Conservation (phyloP, 2,888 invertebrate species). For the Ophion slaviceki region DNA sequence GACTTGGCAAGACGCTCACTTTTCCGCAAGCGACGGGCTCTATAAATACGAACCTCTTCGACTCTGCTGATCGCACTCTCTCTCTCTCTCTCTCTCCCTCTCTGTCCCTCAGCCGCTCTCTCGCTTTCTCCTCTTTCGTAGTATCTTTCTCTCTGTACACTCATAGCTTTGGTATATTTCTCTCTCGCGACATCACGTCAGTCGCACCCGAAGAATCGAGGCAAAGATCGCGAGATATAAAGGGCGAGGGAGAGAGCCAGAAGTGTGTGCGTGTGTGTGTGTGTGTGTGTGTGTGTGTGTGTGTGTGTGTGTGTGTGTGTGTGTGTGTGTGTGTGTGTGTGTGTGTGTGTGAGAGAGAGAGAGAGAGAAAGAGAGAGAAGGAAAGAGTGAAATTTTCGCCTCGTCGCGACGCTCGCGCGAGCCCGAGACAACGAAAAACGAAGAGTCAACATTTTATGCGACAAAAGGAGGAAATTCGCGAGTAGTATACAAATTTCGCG, state of each 20-base stretch:
- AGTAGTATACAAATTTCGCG: conserved; percentile 40
- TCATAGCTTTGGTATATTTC: conserved; percentile 54
- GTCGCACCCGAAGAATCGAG: conserved; percentile 55
- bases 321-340: too few species aligned
- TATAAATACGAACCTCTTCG: conserved; percentile 60
- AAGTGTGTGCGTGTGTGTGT: not conserved
- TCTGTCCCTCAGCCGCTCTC: conserved; percentile 35
- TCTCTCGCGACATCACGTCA: conserved; percentile 49
- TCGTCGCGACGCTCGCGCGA: conserved; percentile 60
- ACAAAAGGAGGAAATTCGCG: conserved; percentile 35
- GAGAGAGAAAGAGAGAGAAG: conserved; percentile 1
- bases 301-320: too few species aligned
- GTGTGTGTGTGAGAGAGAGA: too few species aligned
- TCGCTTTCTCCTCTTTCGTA: conserved; percentile 31
- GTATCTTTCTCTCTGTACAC: conserved; percentile 43
- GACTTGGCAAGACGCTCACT: conserved; percentile 79
- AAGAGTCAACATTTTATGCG: conserved; percentile 50
- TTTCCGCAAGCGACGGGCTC: conserved; percentile 73
- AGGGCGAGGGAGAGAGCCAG: conserved; percentile 15
- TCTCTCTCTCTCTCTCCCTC: conserved; percentile 30
- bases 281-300: too few species aligned
- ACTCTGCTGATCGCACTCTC: conserved; percentile 22
- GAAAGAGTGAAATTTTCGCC: conserved; percentile 39
- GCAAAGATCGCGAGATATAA: conserved; percentile 50
- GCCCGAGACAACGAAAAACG: conserved; percentile 63